These are phyloP conservation scores for Apodemus speciosus DNA, from an alignment of 2,113 vertebrate genomes.

Conservation along the genomic window DNA sequence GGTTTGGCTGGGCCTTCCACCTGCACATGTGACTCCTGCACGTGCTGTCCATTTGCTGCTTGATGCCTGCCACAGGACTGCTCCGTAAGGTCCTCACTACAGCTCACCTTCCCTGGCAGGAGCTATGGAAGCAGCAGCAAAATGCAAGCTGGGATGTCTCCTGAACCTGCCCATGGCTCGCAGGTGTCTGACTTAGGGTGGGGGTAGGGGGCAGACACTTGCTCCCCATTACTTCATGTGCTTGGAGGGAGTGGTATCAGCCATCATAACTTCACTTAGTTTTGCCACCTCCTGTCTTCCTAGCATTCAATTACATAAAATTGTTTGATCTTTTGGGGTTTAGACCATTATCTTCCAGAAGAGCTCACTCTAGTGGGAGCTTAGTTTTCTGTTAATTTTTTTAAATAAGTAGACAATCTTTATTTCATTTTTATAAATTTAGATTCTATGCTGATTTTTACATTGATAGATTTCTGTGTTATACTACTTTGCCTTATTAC, in stretches of 20 bases:
- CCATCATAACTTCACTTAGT: not conserved
- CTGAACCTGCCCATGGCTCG: not conserved
- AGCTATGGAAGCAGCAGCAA: not conserved
- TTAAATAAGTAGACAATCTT: too few species aligned
- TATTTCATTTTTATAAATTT: not conserved
- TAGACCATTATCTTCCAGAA: not conserved
- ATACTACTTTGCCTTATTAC: too few species aligned
- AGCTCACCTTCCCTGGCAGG: not conserved
- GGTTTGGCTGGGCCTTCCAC: not conserved
- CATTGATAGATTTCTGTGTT: too few species aligned
- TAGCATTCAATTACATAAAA: not conserved
- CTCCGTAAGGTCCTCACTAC: not conserved
- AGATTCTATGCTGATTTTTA: not conserved
- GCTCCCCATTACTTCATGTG: not conserved
- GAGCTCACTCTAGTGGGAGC: not conserved
- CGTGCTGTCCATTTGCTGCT: not conserved
- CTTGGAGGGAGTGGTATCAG: not conserved
- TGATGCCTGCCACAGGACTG: not conserved
- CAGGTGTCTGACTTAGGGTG: not conserved
- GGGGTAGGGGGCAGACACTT: not conserved
- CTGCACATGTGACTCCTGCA: not conserved
- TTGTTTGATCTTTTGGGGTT: not conserved
- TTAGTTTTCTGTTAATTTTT: not conserved
- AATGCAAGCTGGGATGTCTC: not conserved
- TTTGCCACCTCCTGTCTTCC: not conserved